These are phyloP conservation scores for Syndactyla subalaris DNA, from an alignment of 2,797 vertebrate genomes.

Conservation along the genomic window DNA sequence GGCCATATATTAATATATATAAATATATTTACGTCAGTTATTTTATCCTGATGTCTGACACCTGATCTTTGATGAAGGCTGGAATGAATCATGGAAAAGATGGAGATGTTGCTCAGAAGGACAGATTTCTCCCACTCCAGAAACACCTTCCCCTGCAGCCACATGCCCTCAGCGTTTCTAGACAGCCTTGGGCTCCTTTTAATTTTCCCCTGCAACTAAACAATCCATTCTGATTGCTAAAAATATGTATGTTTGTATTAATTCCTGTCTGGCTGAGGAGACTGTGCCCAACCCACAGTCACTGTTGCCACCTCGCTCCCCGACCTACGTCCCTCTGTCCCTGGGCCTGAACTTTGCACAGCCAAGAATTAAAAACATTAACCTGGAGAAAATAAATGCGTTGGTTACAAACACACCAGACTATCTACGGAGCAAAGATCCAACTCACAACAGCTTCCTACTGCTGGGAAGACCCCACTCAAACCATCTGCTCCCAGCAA, in stretches of 20 bases:
- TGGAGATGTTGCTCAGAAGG: neutral
- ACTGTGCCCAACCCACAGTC: neutral
- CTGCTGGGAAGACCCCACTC: neutral
- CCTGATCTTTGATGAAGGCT: neutral
- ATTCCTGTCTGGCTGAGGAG: neutral
- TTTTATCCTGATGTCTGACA: neutral
- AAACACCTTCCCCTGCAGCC: neutral
- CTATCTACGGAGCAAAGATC: neutral
- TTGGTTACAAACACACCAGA: neutral
- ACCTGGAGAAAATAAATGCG: accelerated
- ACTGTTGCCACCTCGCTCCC: accelerated
- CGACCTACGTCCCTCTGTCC: neutral
- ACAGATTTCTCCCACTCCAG: neutral
- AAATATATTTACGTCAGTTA: neutral
- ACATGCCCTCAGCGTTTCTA: neutral
- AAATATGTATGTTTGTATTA: neutral
- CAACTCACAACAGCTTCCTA: neutral
- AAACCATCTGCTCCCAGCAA: accelerated
- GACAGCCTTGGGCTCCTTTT: neutral
- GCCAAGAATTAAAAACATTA: neutral
- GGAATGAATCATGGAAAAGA: neutral
- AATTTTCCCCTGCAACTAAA: neutral
- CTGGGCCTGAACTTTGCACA: neutral
- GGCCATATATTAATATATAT: neutral
- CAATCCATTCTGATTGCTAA: neutral